These are phyloP conservation scores for Anguilla anguilla DNA, from an alignment of 2,797 vertebrate genomes.

Conservation along the genomic window DNA sequence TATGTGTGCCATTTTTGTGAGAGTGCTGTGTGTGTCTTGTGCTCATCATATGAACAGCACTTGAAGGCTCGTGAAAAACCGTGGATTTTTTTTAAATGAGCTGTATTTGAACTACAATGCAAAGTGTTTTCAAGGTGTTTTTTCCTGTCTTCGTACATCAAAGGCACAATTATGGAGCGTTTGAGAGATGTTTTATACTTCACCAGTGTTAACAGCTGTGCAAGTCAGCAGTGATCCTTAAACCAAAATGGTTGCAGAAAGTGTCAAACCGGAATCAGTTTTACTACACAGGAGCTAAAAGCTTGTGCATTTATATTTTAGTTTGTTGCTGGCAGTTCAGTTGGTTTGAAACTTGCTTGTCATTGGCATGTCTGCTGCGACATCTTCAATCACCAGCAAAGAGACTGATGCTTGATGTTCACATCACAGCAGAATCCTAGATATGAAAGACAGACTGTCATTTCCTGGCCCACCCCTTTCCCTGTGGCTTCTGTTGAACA, in stretches of 20 bases:
- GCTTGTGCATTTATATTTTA: neutral
- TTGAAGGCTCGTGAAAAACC: conserved; percentile 33
- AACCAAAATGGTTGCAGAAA: conserved; percentile 26
- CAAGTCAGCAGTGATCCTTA: conserved; percentile 15
- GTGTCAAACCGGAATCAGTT: conserved; percentile 2
- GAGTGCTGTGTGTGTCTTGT: conserved; percentile 37
- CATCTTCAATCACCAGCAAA: conserved; percentile 16
- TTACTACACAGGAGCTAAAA: conserved; percentile 7
- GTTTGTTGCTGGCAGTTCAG: neutral
- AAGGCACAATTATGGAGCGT: conserved; percentile 32
- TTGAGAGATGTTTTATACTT: conserved; percentile 15
- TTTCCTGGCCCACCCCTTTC: neutral
- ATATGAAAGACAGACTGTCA: neutral
- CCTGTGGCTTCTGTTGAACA: neutral
- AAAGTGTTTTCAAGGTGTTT: conserved; percentile 21
- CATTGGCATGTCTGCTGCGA: conserved; percentile 4
- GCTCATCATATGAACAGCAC: conserved; percentile 30
- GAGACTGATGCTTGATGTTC: neutral
- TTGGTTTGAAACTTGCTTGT: neutral
- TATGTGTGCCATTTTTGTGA: conserved; percentile 34
- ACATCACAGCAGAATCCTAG: neutral
- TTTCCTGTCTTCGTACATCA: conserved; percentile 31
- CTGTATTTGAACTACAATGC: conserved; percentile 33
- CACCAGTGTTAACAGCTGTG: neutral
- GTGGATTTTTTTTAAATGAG: conserved; percentile 21